Evolutionary conservation across 2,113 vertebrate genomes (phyloP).

Genomic region (Clarias magur): DNA sequence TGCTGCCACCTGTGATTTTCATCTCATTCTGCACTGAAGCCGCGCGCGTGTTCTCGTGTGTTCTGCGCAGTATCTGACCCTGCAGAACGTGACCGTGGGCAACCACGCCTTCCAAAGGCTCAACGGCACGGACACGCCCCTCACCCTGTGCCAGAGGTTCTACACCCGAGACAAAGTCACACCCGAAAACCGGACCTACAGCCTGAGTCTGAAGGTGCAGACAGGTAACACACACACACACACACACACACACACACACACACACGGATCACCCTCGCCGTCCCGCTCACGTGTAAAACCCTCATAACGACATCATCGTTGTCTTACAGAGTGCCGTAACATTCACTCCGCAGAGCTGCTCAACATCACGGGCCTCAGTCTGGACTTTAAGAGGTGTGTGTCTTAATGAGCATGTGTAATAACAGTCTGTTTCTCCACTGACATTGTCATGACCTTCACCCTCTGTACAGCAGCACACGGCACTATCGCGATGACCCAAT

Average conservation of each 20-base stretch:
- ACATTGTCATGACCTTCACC: too few relatives aligned
- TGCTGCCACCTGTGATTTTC: too few relatives aligned
- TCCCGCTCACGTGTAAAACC: background rate
- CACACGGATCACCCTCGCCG: too few relatives aligned
- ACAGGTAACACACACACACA: constrained; percentile 72
- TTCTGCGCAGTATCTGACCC: constrained; percentile 78
- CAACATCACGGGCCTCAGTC: constrained; percentile 75
- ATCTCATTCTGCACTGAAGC: too few relatives aligned
- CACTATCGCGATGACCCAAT: too few relatives aligned
- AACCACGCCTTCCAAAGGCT: constrained; percentile 84
- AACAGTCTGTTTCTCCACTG: background rate
- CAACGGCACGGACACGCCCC: constrained; percentile 67
- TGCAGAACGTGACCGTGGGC: constrained; percentile 81
- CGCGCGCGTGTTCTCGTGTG: too few relatives aligned
- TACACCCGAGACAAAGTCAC: constrained; percentile 81
- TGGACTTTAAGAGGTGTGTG: constrained; percentile 88
- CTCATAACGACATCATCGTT: background rate
- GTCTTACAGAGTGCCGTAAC: constrained; percentile 81
- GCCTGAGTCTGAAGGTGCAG: constrained; percentile 84
- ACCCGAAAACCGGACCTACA: constrained; percentile 86
- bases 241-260: too few relatives aligned
- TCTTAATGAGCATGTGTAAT: background rate
- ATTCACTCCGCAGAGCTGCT: constrained; percentile 69
- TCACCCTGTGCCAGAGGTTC: constrained; percentile 85
- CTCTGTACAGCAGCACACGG: too few relatives aligned